Percentiles rank a stretch among this genome's conserved stretches.
phyloP scores from a whole-genome alignment of 2,113 vertebrate species.

The Pseudopodoces humilis region DNA sequence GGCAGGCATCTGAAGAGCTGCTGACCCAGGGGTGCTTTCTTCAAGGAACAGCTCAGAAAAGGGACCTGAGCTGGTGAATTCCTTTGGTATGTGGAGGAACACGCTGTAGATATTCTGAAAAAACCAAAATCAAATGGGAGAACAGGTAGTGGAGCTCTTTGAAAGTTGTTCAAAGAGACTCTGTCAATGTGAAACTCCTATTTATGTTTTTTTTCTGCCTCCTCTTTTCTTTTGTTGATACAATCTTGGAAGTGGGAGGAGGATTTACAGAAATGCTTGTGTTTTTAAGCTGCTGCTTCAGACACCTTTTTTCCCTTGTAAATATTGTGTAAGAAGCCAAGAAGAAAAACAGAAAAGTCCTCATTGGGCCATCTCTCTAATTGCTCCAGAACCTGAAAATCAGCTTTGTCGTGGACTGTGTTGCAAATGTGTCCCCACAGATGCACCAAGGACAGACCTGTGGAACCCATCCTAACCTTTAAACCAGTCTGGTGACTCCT shows the following conservation, averaged over 20 bases:
- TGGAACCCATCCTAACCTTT: background rate
- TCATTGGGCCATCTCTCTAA: background rate
- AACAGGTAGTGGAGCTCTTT: slow-evolving; percentile 29
- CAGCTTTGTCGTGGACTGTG: background rate
- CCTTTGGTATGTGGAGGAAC: background rate
- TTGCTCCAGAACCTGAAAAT: background rate
- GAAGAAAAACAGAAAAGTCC: background rate
- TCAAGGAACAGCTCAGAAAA: background rate
- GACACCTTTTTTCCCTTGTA: slow-evolving; percentile 4
- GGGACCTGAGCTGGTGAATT: background rate
- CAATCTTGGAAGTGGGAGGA: slow-evolving; percentile 56
- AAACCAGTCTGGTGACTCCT: background rate
- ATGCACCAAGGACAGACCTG: background rate
- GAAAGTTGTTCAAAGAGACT: slow-evolving; percentile 57
- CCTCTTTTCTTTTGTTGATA: slow-evolving; percentile 57
- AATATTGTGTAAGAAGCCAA: background rate
- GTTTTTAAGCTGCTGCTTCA: slow-evolving; percentile 32
- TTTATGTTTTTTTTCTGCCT: slow-evolving; percentile 27
- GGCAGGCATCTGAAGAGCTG: background rate
- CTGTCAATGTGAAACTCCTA: background rate
- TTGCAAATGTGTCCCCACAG: background rate
- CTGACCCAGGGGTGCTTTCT: background rate
- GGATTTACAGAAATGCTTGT: slow-evolving; percentile 32
- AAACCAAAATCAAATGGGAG: slow-evolving; percentile 7
- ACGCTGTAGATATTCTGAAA: background rate